These are phyloP conservation scores for Crossocerus cetratus DNA, from an alignment of 2,888 invertebrate species.

Conservation along the genomic window DNA sequence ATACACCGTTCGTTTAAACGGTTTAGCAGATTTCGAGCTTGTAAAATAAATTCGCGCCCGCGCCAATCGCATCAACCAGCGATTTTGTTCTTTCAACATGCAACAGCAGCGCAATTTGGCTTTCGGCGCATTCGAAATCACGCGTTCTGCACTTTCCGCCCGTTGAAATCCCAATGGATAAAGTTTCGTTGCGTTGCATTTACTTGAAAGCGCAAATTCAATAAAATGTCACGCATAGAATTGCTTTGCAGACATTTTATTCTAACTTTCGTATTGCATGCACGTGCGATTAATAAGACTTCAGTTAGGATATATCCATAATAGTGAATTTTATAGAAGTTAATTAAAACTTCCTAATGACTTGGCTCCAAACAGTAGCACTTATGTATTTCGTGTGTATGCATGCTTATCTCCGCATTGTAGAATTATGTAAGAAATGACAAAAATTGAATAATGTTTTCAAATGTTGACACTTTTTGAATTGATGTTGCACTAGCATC, in stretches of 20 bases:
- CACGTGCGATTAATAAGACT: too few species aligned
- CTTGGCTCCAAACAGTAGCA: conserved; percentile 22
- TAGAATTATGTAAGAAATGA: too few species aligned
- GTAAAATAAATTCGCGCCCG: too few species aligned
- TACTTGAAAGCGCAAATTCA: conserved; percentile 2
- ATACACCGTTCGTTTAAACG: too few species aligned
- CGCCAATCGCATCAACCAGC: too few species aligned
- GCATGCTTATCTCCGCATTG: conserved; percentile 23
- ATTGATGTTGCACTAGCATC: too few species aligned
- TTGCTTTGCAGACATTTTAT: conserved; percentile 20
- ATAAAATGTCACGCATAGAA: conserved; percentile 22
- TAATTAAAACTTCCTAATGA: conserved; percentile 50
- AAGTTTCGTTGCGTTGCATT: conserved; percentile 13
- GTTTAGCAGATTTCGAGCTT: too few species aligned
- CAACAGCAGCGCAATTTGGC: too few species aligned
- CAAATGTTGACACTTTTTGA: too few species aligned
- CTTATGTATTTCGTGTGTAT: conserved; percentile 25
- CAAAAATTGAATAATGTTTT: too few species aligned
- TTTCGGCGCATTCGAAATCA: too few species aligned
- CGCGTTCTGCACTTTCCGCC: conserved; percentile 25
- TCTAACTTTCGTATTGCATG: neutral
- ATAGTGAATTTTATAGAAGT: conserved; percentile 45
- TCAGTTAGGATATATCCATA: conserved; percentile 19
- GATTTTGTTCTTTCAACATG: too few species aligned
- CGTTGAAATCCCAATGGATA: conserved; percentile 5